Percentiles rank a stretch among this genome's conserved stretches.
Conservation (phyloP, 1,140 invertebrate species). For the Tribolium castaneum region DNA sequence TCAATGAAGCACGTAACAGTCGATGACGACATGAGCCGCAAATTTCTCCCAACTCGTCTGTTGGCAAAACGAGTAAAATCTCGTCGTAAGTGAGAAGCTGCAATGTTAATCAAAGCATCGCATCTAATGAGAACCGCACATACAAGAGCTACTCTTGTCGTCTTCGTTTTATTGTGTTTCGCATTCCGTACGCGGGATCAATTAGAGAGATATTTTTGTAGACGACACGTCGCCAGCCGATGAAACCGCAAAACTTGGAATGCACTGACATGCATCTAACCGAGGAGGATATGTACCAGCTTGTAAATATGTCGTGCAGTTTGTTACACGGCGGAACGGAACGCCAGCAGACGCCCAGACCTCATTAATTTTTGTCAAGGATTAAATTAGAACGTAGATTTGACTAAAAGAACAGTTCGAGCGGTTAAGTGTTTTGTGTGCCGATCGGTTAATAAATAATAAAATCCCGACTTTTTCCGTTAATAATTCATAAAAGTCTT, state of each 20-base stretch:
- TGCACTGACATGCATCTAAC: not conserved
- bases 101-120: not conserved
- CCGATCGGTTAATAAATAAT: not conserved
- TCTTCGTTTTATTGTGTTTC: not conserved
- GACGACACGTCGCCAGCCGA: too few relatives aligned
- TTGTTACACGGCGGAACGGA: not conserved
- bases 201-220: not conserved
- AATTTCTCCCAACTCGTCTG: not conserved
- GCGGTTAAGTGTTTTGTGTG: too few relatives aligned
- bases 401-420: too few relatives aligned
- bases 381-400: too few relatives aligned
- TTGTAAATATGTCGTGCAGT: not conserved
- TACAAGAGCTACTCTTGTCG: not conserved
- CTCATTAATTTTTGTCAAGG: not conserved
- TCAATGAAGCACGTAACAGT: not conserved
- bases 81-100: not conserved
- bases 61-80: not conserved
- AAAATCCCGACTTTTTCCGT: not conserved
- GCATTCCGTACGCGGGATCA: not conserved
- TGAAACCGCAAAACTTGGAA: not conserved
- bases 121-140: not conserved
- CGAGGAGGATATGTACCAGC: not conserved
- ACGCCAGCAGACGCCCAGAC: not conserved
- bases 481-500: not conserved
- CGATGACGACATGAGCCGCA: not conserved